Evolutionary conservation across 2,113 vertebrate genomes (phyloP).

Genomic region (Anser brachyrhynchus): DNA sequence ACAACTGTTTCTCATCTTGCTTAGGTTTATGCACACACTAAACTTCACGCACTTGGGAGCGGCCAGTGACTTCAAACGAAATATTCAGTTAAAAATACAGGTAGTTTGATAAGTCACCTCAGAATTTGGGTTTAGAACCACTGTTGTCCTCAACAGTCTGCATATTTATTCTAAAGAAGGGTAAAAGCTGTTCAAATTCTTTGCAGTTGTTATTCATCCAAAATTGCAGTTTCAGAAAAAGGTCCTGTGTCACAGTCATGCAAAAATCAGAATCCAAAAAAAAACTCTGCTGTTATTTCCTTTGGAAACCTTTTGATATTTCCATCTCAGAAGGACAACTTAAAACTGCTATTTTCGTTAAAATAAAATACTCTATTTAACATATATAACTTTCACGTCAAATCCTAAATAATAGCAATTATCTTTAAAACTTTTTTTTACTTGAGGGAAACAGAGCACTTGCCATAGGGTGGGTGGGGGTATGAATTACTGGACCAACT

Average conservation of each 20-base stretch:
- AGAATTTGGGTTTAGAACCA: neutral
- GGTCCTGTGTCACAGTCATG: fast-evolving
- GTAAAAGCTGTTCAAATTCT: neutral
- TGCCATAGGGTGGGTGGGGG: neutral
- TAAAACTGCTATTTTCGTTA: neutral
- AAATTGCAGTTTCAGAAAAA: neutral
- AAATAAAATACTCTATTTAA: neutral
- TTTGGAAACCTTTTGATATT: neutral
- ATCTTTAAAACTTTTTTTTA: too few relatives aligned
- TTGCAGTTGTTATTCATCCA: neutral
- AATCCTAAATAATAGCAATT: neutral
- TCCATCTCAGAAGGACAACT: neutral
- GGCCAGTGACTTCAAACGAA: neutral
- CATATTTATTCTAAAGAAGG: neutral
- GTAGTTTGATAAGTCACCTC: neutral
- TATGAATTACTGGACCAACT: neutral
- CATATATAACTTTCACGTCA: neutral
- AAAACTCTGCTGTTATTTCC: neutral
- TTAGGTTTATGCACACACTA: neutral
- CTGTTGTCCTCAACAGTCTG: neutral
- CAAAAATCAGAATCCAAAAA: neutral
- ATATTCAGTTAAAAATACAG: neutral
- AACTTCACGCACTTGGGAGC: neutral
- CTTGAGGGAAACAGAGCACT: neutral
- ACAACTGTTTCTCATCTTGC: neutral